Conservation (phyloP, 1,140 invertebrate species). For the Drosophila triauraria region DNA sequence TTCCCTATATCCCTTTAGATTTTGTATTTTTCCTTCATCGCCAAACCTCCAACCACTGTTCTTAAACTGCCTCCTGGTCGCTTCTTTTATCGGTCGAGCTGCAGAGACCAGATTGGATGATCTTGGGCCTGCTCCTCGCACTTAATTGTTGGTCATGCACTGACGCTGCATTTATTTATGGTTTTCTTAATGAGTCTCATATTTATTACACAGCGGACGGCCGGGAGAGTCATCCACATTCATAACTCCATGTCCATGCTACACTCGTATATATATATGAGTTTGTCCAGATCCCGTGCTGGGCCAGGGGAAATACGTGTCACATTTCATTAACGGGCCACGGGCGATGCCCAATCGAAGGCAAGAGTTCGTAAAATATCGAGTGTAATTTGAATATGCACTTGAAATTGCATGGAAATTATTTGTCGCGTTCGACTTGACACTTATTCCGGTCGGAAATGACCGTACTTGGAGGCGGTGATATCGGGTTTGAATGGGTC, state of each 20-base stretch:
- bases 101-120: conserved; percentile 41
- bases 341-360: conserved; percentile 47
- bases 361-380: conserved; percentile 62
- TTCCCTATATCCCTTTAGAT: too few relatives aligned
- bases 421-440: conserved; percentile 65
- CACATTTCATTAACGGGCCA: conserved; percentile 76
- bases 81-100: conserved; percentile 39
- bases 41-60: conserved; percentile 8
- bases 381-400: conserved; percentile 80
- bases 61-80: conserved; percentile 8
- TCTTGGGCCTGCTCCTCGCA: conserved; percentile 74
- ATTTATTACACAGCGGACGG: conserved; percentile 71
- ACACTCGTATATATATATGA: neutral
- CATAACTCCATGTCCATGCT: conserved; percentile 17
- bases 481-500: conserved; percentile 50
- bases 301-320: conserved; percentile 80
- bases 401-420: conserved; percentile 81
- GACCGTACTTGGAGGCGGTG: conserved; percentile 50
- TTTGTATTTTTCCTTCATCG: too few relatives aligned
- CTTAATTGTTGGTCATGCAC: conserved; percentile 82
- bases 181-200: conserved; percentile 83
- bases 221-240: conserved; percentile 42
- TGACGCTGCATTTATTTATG: conserved; percentile 83
- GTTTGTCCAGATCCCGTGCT: conserved; percentile 16
- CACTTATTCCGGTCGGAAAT: conserved; percentile 81